phyloP scores from a whole-genome alignment of 2,888 invertebrate genomes.

The Apotomis capreana region DNA sequence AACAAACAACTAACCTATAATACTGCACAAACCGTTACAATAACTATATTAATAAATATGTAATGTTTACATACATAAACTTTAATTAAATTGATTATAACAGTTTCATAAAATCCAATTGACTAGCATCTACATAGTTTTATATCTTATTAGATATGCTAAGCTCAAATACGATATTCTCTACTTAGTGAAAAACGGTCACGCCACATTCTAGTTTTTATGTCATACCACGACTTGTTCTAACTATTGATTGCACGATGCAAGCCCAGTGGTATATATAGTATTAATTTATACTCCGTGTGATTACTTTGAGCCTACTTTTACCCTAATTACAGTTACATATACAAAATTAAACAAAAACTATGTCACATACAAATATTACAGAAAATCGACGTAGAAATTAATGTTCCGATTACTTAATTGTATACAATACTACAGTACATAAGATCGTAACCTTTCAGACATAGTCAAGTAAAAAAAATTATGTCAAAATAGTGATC shows the following conservation, averaged over 20 bases:
- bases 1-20: constrained; percentile 80
- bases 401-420: constrained; percentile 9
- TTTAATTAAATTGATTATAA: constrained; percentile 68
- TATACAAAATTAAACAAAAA: constrained; percentile 29
- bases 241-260: constrained; percentile 23
- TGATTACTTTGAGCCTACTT: constrained; percentile 35
- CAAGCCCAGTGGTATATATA: constrained; percentile 13
- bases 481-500: constrained; percentile 18
- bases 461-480: constrained; percentile 9
- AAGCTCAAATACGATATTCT: constrained; percentile 40
- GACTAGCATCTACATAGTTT: constrained; percentile 78
- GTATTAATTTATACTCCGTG: constrained; percentile 23
- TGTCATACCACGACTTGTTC: constrained; percentile 17
- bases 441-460: constrained; percentile 12
- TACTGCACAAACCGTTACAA: constrained; percentile 71
- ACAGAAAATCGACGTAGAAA: constrained; percentile 29
- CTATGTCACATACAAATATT: constrained; percentile 21
- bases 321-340: constrained; percentile 31
- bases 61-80: constrained; percentile 63
- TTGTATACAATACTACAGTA: constrained; percentile 11
- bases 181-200: constrained; percentile 38
- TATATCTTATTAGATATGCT: constrained; percentile 50
- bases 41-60: constrained; percentile 52
- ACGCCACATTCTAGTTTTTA: constrained; percentile 29
- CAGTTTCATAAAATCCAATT: constrained; percentile 74